These are phyloP conservation scores for Cheilosia vulpina DNA, from an alignment of 2,888 invertebrate genomes.

Conservation along the genomic window DNA sequence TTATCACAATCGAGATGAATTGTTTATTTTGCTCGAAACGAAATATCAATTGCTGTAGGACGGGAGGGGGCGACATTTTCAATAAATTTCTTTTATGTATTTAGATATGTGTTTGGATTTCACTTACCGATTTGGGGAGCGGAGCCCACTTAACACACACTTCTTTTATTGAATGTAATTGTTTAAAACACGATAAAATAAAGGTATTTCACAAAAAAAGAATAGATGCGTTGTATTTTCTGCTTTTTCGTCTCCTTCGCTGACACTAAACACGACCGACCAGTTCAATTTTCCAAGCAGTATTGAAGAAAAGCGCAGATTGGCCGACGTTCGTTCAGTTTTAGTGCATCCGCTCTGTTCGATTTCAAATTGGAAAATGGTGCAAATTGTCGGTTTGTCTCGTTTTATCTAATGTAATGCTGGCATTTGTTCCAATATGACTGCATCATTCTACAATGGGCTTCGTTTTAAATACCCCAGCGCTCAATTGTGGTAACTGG, in stretches of 20 bases:
- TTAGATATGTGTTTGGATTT: neutral
- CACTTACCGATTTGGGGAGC: slow-evolving; percentile 52
- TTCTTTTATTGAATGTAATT: slow-evolving; percentile 8
- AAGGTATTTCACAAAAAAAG: slow-evolving; percentile 29
- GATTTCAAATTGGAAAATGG: slow-evolving; percentile 64
- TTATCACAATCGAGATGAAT: neutral
- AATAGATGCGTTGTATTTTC: slow-evolving; percentile 26
- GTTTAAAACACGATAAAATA: slow-evolving; percentile 39
- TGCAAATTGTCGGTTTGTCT: slow-evolving; percentile 42
- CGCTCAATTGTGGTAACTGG: no score
- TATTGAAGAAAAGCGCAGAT: slow-evolving; percentile 57
- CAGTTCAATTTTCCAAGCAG: slow-evolving; percentile 73
- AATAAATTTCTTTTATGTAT: neutral
- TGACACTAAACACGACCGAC: slow-evolving; percentile 68
- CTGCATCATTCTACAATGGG: neutral
- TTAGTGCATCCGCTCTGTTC: slow-evolving; percentile 46
- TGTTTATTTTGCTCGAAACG: slow-evolving; percentile 9
- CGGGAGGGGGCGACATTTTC: neutral
- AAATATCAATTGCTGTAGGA: neutral
- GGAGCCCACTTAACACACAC: slow-evolving; percentile 45
- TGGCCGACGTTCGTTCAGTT: slow-evolving; percentile 13
- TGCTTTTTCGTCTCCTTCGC: slow-evolving; percentile 61
- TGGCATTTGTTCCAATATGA: neutral
- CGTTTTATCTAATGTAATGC: slow-evolving; percentile 5
- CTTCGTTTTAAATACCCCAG: no score